phyloP scores from a whole-genome alignment of 1,140 invertebrate genomes.

The Goniozus legneri region DNA sequence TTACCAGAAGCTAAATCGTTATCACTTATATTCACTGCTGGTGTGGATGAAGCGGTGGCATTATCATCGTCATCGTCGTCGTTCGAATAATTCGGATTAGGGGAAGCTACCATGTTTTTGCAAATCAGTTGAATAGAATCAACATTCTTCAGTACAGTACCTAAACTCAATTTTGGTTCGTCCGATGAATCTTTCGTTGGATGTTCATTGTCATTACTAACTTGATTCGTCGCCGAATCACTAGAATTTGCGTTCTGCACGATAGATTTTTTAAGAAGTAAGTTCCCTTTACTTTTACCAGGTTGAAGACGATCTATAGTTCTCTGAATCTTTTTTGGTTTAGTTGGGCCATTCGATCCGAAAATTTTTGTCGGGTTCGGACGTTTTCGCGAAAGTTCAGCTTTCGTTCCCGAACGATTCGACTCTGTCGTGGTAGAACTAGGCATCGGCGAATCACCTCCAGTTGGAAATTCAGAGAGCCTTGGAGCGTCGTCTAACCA shows the following conservation, averaged over 20 bases:
- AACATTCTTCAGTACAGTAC: conserved; percentile 69
- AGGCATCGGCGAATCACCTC: conserved; percentile 65
- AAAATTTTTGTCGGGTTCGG: conserved; percentile 40
- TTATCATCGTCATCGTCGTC: conserved; percentile 46
- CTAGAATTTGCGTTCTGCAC: conserved; percentile 19
- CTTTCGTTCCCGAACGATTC: conserved; percentile 20
- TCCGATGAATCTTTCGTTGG: conserved; percentile 49
- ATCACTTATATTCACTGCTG: conserved; percentile 24
- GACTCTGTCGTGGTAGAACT: conserved; percentile 37
- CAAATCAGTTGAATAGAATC: conserved; percentile 51
- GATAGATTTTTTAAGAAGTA: conserved; percentile 57
- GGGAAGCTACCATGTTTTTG: conserved; percentile 46
- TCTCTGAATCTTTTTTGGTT: conserved; percentile 71
- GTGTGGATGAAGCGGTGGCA: conserved; percentile 2
- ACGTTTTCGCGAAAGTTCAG: conserved; percentile 36
- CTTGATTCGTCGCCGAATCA: conserved; percentile 18
- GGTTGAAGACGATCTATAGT: conserved; percentile 80
- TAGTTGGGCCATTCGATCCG: conserved; percentile 49
- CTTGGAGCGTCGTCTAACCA: conserved; percentile 81
- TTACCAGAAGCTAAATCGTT: conserved; percentile 25
- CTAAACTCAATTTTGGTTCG: conserved; percentile 75
- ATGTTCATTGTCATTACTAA: conserved; percentile 21
- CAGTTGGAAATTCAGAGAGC: conserved; percentile 68
- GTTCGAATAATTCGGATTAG: conserved; percentile 43
- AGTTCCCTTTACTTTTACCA: conserved; percentile 80